phyloP scores from a whole-genome alignment of 2,888 invertebrate genomes.

The Choristoneura rosaceana region DNA sequence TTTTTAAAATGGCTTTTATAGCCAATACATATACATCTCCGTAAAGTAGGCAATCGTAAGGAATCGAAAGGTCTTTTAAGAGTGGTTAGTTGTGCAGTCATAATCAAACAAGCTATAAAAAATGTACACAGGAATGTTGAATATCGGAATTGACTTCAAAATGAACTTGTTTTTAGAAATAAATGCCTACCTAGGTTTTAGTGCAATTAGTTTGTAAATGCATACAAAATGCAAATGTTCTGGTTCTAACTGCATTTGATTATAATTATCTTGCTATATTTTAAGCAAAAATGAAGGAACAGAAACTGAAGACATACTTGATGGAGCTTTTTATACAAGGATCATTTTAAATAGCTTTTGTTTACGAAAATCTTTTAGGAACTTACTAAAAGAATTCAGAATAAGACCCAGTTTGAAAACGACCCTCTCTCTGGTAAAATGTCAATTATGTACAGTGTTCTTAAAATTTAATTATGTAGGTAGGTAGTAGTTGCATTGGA shows the following conservation, averaged over 20 bases:
- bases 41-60: not conserved
- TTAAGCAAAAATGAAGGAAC: not conserved
- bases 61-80: not conserved
- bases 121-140: not conserved
- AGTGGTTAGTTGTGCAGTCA: not conserved
- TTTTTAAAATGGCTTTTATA: not conserved
- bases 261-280: not conserved
- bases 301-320: not conserved
- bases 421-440: no score
- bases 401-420: no score
- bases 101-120: not conserved
- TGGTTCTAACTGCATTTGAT: not conserved
- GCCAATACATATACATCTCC: not conserved
- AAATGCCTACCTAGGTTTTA: constrained; percentile 6
- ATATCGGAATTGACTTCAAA: not conserved
- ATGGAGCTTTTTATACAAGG: no score
- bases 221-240: constrained; percentile 6
- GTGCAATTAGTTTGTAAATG: not conserved
- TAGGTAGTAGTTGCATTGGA: no score
- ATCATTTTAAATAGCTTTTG: no score
- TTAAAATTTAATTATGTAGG: no score
- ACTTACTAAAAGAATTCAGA: no score
- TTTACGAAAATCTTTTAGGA: no score
- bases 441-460: no score
- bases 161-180: constrained; percentile 1